Evolutionary conservation across 2,797 vertebrate species (phyloP).

Genomic region (Hydrolagus colliei): DNA sequence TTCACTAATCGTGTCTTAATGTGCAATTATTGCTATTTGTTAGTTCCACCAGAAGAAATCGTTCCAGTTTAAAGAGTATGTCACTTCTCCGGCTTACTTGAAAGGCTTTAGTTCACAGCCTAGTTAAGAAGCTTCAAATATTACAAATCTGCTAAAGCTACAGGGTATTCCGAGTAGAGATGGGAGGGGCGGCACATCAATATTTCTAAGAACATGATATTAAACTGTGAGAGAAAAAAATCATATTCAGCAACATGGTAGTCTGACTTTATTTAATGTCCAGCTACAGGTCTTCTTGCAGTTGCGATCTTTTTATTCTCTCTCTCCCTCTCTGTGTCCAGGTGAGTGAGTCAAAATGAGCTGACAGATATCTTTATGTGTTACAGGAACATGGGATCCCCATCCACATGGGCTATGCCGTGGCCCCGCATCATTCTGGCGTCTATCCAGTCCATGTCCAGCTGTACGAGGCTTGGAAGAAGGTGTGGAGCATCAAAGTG

Average conservation of each 20-base stretch:
- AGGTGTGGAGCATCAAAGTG: conserved; percentile 84
- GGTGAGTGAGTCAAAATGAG: not conserved
- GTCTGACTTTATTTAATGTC: conserved; percentile 14
- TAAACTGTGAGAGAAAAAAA: not conserved
- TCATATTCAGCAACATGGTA: not conserved
- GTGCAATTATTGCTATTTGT: conserved; percentile 26
- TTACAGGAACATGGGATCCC: conserved; percentile 85
- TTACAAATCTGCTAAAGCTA: not conserved
- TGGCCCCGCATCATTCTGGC: conserved; percentile 91
- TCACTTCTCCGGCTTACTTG: not conserved
- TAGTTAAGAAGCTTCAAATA: conserved; percentile 2
- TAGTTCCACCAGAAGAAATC: conserved; percentile 10
- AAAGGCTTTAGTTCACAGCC: not conserved
- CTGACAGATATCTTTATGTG: conserved; percentile 32
- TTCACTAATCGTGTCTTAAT: conserved; percentile 25
- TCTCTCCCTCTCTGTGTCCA: not conserved
- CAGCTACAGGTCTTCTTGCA: conserved; percentile 13
- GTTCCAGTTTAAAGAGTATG: conserved; percentile 11
- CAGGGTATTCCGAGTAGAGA: not conserved
- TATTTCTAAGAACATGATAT: not conserved
- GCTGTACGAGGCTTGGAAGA: conserved; percentile 92
- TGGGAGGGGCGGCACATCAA: not conserved
- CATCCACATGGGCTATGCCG: conserved; percentile 82
- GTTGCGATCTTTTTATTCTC: conserved; percentile 12
- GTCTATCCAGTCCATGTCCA: conserved; percentile 92